Conservation (phyloP, 2,888 invertebrate species). For the Papilio protenor region DNA sequence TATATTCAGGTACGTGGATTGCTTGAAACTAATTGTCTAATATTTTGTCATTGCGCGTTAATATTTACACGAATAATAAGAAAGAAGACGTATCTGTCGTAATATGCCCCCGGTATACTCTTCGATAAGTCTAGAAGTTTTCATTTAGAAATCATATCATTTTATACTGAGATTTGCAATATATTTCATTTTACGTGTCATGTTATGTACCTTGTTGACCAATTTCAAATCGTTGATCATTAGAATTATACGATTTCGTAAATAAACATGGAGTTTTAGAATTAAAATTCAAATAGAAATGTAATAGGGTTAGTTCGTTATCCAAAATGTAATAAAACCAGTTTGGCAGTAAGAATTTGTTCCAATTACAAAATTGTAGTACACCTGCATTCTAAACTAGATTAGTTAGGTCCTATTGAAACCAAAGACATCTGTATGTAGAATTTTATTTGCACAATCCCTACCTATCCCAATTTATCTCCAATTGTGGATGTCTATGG, state of each 20-base stretch:
- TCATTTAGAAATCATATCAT: background rate
- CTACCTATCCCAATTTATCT: no score
- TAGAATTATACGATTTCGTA: background rate
- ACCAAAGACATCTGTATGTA: no score
- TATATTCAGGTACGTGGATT: slow-evolving; percentile 24
- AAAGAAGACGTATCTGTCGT: slow-evolving; percentile 20
- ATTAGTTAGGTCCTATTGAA: no score
- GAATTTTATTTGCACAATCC: no score
- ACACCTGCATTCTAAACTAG: no score
- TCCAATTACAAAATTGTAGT: no score
- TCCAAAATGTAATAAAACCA: background rate
- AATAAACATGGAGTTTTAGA: background rate
- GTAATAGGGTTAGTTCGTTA: background rate
- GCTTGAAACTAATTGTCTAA: background rate
- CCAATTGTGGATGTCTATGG: no score
- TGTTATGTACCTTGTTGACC: background rate
- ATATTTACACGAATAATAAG: slow-evolving; percentile 15
- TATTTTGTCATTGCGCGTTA: slow-evolving; percentile 14
- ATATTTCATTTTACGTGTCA: slow-evolving; percentile 10
- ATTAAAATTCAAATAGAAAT: no score
- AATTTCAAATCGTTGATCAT: background rate
- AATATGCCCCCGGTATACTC: slow-evolving; percentile 19
- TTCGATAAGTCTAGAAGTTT: slow-evolving; percentile 8
- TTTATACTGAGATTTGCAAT: background rate
- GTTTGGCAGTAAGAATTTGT: no score